A percentile compares a stretch with the other conserved stretches of the same genome.
These are phyloP conservation scores for Meandrina meandrites DNA, from an alignment of 92 coral and sea anemone species.

Conservation along the genomic window DNA sequence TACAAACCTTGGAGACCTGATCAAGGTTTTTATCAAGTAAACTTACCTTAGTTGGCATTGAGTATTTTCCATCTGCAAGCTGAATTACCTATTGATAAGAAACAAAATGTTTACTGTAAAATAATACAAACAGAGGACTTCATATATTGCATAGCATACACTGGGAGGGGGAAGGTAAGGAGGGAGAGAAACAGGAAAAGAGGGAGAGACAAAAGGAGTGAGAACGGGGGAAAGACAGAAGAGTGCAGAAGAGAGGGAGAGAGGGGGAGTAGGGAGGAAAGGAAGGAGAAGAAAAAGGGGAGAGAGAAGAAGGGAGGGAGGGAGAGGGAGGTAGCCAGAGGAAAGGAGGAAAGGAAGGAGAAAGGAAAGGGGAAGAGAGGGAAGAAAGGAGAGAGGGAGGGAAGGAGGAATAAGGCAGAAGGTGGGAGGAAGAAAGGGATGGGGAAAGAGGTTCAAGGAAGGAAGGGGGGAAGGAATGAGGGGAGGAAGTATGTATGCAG, in stretches of 20 bases:
- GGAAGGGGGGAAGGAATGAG: no score
- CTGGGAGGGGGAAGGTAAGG: background rate
- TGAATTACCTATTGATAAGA: conserved; percentile 59
- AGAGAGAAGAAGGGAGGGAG: background rate
- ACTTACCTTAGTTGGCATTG: conserved; percentile 84
- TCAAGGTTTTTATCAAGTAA: background rate
- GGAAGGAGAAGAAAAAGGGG: background rate
- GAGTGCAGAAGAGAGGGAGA: background rate
- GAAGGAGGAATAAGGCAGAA: background rate
- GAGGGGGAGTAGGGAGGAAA: background rate
- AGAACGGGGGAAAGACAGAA: background rate
- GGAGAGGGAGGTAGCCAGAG: background rate
- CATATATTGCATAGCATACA: background rate
- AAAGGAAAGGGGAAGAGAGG: background rate
- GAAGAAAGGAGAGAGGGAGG: background rate
- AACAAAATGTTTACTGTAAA: background rate
- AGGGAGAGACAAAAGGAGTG: background rate
- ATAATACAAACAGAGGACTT: background rate
- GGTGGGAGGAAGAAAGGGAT: background rate
- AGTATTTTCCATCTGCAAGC: conserved; percentile 91
- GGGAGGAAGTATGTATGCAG: no score
- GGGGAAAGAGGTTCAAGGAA: no score
- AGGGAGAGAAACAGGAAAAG: background rate
- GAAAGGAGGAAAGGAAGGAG: background rate
- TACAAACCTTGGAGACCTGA: no score